Conservation (phyloP, 2,113 vertebrate species). For the Scopus umbretta region DNA sequence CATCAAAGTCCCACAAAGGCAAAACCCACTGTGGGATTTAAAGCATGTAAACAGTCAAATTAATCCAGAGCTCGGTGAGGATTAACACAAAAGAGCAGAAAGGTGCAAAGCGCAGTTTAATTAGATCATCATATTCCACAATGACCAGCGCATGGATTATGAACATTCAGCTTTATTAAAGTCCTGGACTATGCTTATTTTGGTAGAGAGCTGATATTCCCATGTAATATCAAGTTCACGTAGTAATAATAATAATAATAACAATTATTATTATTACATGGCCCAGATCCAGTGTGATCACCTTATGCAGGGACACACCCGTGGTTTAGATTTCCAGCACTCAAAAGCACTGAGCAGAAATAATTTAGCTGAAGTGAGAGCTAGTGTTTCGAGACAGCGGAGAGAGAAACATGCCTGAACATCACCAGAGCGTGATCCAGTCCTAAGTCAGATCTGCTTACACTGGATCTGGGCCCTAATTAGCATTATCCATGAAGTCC, state of each 20-base stretch:
- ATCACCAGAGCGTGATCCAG: neutral
- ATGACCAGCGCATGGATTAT: neutral
- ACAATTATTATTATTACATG: neutral
- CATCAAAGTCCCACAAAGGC: neutral
- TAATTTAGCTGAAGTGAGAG: neutral
- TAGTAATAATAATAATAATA: neutral
- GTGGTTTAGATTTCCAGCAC: neutral
- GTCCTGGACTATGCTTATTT: neutral
- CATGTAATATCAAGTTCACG: neutral
- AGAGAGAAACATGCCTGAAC: neutral
- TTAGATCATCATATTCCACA: constrained; percentile 38
- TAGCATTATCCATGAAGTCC: neutral
- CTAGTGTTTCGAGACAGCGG: neutral
- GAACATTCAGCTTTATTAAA: constrained; percentile 5
- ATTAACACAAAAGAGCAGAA: constrained; percentile 5
- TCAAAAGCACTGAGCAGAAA: neutral
- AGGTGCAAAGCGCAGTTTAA: constrained; percentile 25
- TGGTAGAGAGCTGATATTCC: neutral
- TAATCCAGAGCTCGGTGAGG: neutral
- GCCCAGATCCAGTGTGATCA: neutral
- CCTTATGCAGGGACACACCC: neutral
- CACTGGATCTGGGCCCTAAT: neutral
- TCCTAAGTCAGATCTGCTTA: neutral
- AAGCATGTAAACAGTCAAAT: neutral
- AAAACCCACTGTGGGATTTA: neutral